Base-by-base conservation (phyloP, 2,113 vertebrate species). In the Peromyscus leucopus region DNA sequence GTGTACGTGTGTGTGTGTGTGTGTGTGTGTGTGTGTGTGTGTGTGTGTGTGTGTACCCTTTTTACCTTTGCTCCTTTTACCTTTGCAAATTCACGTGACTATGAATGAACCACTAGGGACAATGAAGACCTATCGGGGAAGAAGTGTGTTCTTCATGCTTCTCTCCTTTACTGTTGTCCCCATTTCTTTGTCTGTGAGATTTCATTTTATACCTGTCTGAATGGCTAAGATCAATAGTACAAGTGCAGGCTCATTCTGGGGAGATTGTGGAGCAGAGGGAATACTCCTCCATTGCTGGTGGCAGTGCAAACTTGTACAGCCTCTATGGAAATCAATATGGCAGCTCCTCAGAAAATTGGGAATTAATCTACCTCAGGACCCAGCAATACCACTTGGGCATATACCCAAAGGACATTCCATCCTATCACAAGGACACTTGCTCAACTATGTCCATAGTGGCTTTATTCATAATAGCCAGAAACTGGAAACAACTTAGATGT, bases 1-100 rank as follows among this genome's bases (percentile, higher is more conserved):
- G 21, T 42, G 72, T 42, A 9, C 11, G 2, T 12, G 72, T 42
- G n/a, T 0, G 13, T 33, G 28, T 13, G 5, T 69, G 0, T 59
- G 57, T 59, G 13, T 31, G 26, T 31, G 11, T 69, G 48, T 51
- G 48, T 51, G 48, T 51, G 48, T 51, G 48, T 51, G 48, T 51
- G 48, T 51, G 8, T 10, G 2, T 9, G 13, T 12, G 2, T 78
- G n/a, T 0, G 7, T 33, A 12, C 51, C 51, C 51, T 51, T 51
- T 51, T 51, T 51, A 51, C 10, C 51, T 33, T 12, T 69, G 0
- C 2, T 39, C 67, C 39, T 51, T 79, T 19, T 21, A 7, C 16
- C 48, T 42, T 51, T 72, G 79, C n/a, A 24, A 1, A 10, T 3
- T 8, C 16, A 42, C 22, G 28, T 46, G 72, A 65, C 48, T n/a